Evolutionary conservation across 2,113 vertebrate genomes (phyloP), one percentile per base, ranked within the genome.

Genomic region (Chiloscyllium plagiosum): DNA sequence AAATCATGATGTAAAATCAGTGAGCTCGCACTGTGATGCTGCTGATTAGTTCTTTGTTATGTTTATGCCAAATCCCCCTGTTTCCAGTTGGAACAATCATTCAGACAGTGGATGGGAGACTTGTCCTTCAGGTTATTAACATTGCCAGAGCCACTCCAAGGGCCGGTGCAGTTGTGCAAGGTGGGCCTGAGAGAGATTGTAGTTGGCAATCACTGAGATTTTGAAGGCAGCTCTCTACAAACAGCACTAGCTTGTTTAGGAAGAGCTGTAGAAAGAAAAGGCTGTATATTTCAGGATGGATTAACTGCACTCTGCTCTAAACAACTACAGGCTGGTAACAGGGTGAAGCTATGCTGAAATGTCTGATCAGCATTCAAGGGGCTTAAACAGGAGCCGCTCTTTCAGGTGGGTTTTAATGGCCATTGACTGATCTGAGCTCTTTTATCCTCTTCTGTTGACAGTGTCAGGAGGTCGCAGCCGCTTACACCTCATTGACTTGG

Each of bases 391-490:
- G 94, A 52, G 69, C 42, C 68, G 22, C 47, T 29, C 94, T 29
- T 72, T 72, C 94, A 56, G 94, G 66, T 56, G 65, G 76, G 13
- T 3, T 72, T 96, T 6, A 13, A 85, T 52, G 17, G 2, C 42
- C 95, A 37, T 13, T 97, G 96, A 97, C 95, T 52, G 4, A 70
- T 76, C 52, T 96, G 96, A 56, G 92, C 87, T 96, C 86, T 96
- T 52, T 96, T 96, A 96, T 65, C 95, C 96, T 96, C 96, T 90
- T 96, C 96, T 61, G 0, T 96, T 19, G 96, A 37, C 96, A 99
- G 99, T 99, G 99, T 99, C 99, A 2, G 99, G 99, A 97, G 99
- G 99, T 66, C 98, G 99, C 69, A 99, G 99, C 96, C 98, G 99
- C 86, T 98, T 99, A 96, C 99, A 99, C 97, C 98, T 99, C 96